phyloP scores from a whole-genome alignment of 2,113 vertebrate genomes.

The Opisthocomus hoazin region DNA sequence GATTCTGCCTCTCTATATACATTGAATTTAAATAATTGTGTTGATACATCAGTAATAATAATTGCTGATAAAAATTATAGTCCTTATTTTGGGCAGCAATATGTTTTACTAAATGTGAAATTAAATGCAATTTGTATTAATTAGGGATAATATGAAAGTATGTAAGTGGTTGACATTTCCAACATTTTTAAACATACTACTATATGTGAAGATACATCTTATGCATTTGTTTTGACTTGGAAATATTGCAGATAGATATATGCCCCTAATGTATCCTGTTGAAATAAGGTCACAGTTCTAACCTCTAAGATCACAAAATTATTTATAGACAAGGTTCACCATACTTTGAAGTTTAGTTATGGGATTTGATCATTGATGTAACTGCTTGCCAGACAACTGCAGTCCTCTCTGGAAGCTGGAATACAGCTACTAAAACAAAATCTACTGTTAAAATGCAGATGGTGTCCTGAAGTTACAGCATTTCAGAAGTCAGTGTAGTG shows the following conservation, averaged over 20 bases:
- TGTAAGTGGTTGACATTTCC: conserved; percentile 61
- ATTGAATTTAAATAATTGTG: conserved; percentile 71
- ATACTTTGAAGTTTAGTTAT: conserved; percentile 11
- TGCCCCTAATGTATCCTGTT: not conserved
- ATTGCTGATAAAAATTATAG: conserved; percentile 69
- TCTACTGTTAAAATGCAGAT: not conserved
- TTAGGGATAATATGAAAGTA: conserved; percentile 63
- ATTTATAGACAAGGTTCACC: conserved; percentile 6
- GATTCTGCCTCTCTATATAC: conserved; percentile 59
- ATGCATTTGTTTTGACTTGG: conserved; percentile 43
- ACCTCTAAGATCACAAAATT: not conserved
- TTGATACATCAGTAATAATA: conserved; percentile 68
- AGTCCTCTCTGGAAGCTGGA: conserved; percentile 33
- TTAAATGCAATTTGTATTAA: conserved; percentile 65
- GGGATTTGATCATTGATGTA: not conserved
- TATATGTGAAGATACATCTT: conserved; percentile 46
- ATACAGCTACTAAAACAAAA: not conserved
- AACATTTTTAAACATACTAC: conserved; percentile 54
- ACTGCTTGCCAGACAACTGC: conserved; percentile 6
- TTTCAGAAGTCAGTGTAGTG: not conserved
- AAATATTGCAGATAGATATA: not conserved
- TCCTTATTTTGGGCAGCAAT: conserved; percentile 67
- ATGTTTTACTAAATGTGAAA: conserved; percentile 71
- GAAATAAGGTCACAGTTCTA: not conserved
- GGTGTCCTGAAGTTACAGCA: not conserved